phyloP scores from a whole-genome alignment of 2,797 vertebrate species.

The Hypotaenidia philippensis region DNA sequence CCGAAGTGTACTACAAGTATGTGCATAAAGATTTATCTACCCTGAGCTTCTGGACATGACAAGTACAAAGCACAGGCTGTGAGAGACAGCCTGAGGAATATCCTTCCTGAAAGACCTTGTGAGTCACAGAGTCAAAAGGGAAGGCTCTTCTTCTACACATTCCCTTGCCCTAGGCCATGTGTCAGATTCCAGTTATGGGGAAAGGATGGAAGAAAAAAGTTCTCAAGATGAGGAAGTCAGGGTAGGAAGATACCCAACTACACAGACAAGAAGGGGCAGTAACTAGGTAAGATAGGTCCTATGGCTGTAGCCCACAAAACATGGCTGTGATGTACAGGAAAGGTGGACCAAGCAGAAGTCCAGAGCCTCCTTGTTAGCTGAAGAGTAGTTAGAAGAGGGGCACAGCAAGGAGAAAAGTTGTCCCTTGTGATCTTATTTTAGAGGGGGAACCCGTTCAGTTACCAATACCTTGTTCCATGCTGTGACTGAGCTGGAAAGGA shows the following conservation, averaged over 20 bases:
- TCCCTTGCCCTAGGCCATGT: neutral
- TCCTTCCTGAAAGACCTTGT: neutral
- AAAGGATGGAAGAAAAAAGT: neutral
- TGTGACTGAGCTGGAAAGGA: neutral
- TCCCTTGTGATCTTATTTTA: neutral
- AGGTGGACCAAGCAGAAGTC: neutral
- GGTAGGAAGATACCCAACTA: neutral
- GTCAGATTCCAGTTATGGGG: neutral
- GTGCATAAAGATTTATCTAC: neutral
- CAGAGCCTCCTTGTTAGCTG: neutral
- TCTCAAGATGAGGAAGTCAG: neutral
- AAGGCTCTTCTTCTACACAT: neutral
- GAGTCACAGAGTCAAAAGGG: neutral
- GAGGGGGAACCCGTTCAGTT: neutral
- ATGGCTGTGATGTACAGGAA: neutral
- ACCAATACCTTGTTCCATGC: neutral
- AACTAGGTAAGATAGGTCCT: neutral
- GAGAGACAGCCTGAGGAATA: neutral
- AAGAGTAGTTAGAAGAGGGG: neutral
- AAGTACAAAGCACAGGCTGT: neutral
- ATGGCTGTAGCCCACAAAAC: neutral
- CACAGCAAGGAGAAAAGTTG: neutral
- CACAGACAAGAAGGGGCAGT: neutral
- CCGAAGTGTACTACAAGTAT: neutral
- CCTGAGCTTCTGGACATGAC: neutral